Evolutionary conservation across 2,888 invertebrate species (phyloP).

Genomic region (Campoplex capitator): DNA sequence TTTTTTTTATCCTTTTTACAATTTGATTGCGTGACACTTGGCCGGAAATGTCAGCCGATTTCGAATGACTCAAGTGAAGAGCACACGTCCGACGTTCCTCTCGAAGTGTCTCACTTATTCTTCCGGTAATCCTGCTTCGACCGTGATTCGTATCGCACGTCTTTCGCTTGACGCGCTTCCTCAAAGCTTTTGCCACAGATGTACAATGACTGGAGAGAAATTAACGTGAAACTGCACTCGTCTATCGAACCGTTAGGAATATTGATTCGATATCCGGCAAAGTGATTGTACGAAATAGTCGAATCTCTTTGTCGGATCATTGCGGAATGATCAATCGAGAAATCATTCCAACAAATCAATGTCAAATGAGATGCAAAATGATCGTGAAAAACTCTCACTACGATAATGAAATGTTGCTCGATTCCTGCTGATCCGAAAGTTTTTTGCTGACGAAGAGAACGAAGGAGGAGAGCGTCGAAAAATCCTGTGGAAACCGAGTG

Average conservation of each 20-base stretch:
- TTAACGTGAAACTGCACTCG: neutral
- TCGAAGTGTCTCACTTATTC: slow-evolving; percentile 14
- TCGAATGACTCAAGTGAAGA: slow-evolving; percentile 52
- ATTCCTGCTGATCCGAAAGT: neutral
- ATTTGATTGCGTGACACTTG: slow-evolving; percentile 36
- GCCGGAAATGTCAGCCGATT: slow-evolving; percentile 61
- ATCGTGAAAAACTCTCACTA: neutral
- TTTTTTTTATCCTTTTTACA: neutral
- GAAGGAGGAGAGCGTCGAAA: too few species aligned
- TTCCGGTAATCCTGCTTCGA: slow-evolving; percentile 57
- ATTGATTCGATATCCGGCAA: neutral
- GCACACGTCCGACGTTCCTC: slow-evolving; percentile 21
- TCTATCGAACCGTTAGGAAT: neutral
- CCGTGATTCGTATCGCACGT: slow-evolving; percentile 47
- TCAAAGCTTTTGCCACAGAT: slow-evolving; percentile 32
- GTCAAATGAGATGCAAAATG: neutral
- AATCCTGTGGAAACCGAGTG: neutral
- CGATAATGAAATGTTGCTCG: neutral
- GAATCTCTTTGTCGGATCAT: neutral
- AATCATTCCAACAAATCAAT: neutral
- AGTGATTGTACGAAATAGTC: neutral
- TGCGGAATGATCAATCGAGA: neutral
- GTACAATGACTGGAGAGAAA: neutral
- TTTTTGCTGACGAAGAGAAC: neutral
- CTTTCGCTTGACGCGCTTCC: slow-evolving; percentile 43